Conservation (phyloP, 1,140 invertebrate genomes). For the Doryteuthis pealeii region DNA sequence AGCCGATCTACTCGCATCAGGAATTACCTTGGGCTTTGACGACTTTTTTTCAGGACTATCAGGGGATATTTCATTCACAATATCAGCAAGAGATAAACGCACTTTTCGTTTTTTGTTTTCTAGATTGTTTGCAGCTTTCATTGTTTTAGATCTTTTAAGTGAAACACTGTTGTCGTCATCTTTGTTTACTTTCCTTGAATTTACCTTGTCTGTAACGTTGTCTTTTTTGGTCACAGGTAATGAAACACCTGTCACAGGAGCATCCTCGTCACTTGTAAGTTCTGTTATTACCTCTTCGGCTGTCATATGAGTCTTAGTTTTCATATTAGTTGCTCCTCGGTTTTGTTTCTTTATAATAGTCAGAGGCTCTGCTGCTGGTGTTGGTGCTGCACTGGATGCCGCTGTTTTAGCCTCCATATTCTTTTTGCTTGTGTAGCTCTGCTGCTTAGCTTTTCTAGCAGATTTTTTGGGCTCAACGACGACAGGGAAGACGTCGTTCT, state of each 20-base stretch:
- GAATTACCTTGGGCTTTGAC: neutral
- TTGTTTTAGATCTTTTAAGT: neutral
- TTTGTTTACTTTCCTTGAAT: neutral
- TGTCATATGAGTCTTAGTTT: too few species aligned
- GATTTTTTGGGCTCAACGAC: neutral
- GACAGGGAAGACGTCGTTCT: neutral
- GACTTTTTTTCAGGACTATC: neutral
- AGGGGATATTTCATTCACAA: neutral
- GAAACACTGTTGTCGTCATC: neutral
- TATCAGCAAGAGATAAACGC: slow-evolving; percentile 1
- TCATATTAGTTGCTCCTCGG: too few species aligned
- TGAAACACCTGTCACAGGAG: neutral
- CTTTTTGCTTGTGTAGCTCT: too few species aligned
- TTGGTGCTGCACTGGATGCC: too few species aligned
- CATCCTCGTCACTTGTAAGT: neutral
- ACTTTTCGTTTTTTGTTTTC: neutral
- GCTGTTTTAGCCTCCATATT: too few species aligned
- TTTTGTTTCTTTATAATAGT: too few species aligned
- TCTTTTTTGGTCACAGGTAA: neutral
- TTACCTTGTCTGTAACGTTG: neutral
- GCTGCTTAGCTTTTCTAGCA: neutral
- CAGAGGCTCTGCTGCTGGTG: too few species aligned
- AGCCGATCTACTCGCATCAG: neutral
- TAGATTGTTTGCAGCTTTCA: too few species aligned
- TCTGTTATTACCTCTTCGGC: too few species aligned